Evolutionary conservation across 2,797 vertebrate species (phyloP).

Genomic region (Nyctalus aviator): DNA sequence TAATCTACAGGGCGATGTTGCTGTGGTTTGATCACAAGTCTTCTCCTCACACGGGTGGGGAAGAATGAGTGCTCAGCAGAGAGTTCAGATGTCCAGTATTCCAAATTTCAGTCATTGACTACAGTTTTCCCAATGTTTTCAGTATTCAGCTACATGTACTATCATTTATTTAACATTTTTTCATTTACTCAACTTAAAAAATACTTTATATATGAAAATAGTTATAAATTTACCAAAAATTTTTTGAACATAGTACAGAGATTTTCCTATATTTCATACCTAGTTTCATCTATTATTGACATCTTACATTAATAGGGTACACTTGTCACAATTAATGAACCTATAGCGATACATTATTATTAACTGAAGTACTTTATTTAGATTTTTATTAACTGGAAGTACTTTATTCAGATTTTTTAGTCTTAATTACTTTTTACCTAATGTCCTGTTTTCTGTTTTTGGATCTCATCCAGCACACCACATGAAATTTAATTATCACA

Average conservation of each 20-base stretch:
- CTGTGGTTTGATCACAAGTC: background rate
- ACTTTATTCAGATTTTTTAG: background rate
- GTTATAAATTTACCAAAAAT: background rate
- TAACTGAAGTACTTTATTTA: too few species aligned
- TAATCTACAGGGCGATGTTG: background rate
- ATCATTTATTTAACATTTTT: background rate
- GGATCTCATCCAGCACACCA: background rate
- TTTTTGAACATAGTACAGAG: background rate
- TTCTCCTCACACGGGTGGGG: background rate
- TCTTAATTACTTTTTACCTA: background rate
- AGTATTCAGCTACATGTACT: background rate
- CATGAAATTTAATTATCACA: background rate
- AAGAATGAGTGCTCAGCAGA: background rate
- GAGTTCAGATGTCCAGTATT: background rate
- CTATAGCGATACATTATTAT: background rate
- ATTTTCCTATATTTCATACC: background rate
- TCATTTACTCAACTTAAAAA: background rate
- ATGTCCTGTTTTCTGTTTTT: background rate
- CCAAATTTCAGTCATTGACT: background rate
- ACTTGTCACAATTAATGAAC: slow-evolving; percentile 9
- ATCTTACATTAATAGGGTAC: background rate
- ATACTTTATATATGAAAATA: background rate
- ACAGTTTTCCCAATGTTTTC: background rate
- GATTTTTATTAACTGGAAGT: background rate
- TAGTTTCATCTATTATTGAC: background rate